phyloP scores from a whole-genome alignment of 2,797 vertebrate genomes.

The Anisognathus igniventris region DNA sequence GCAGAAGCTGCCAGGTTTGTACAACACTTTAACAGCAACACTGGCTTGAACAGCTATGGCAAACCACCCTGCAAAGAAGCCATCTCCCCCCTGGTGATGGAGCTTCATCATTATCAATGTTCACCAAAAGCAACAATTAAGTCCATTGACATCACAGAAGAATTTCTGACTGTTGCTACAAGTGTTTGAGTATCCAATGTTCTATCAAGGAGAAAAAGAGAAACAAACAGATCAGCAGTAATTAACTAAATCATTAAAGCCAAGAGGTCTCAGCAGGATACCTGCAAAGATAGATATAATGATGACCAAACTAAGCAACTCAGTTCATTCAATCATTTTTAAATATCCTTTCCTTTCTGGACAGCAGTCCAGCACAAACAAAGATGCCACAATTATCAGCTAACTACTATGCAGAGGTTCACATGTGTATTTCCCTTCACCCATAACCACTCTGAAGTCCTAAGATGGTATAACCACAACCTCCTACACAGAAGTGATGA shows the following conservation, averaged over 20 bases:
- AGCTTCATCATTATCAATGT: not conserved
- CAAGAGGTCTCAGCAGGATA: not conserved
- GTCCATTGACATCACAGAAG: not conserved
- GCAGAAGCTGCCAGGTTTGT: not conserved
- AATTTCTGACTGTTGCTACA: not conserved
- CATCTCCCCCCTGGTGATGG: rapidly evolving
- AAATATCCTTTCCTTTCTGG: not conserved
- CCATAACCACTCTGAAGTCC: not conserved
- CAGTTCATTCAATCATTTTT: not conserved
- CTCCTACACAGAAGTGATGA: not conserved
- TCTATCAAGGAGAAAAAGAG: constrained; percentile 7
- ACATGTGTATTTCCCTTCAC: not conserved
- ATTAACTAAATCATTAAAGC: not conserved
- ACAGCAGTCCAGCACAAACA: not conserved
- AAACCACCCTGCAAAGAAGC: not conserved
- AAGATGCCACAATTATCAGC: not conserved
- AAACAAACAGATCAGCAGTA: constrained; percentile 9
- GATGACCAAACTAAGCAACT: not conserved
- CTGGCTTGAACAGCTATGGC: not conserved
- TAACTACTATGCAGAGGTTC: not conserved
- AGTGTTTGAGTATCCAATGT: not conserved
- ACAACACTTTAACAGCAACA: not conserved
- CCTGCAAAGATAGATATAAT: not conserved
- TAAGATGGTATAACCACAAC: not conserved
- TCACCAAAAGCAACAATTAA: not conserved